Conservation (phyloP, 2,888 invertebrate genomes). For the Papilio gigon region DNA sequence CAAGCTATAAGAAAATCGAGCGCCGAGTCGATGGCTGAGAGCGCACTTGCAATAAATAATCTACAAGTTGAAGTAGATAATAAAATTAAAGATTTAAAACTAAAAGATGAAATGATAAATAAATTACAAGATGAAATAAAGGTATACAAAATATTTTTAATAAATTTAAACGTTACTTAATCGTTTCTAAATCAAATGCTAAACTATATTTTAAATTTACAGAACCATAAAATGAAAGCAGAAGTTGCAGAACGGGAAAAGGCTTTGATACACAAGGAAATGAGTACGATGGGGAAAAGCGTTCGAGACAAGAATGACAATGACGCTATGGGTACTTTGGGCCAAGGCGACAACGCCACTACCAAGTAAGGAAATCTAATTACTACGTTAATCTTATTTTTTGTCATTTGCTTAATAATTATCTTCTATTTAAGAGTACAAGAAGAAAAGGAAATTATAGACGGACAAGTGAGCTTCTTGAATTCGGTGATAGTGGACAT, state of each 20-base stretch:
- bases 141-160: constrained; percentile 52
- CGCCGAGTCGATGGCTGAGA: constrained; percentile 64
- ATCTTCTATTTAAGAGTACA: constrained; percentile 53
- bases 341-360: constrained; percentile 63
- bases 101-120: constrained; percentile 66
- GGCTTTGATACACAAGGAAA: constrained; percentile 66
- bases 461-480: constrained; percentile 92
- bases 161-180: not conserved
- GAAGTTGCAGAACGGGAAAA: constrained; percentile 74
- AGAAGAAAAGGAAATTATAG: constrained; percentile 85
- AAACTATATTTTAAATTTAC: constrained; percentile 47
- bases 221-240: constrained; percentile 69
- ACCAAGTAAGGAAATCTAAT: constrained; percentile 60
- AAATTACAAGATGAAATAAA: constrained; percentile 73
- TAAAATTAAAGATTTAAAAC: constrained; percentile 69
- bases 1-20: constrained; percentile 68
- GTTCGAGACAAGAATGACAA: constrained; percentile 74
- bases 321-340: constrained; percentile 62
- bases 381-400: not conserved
- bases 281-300: constrained; percentile 57
- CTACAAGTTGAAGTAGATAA: constrained; percentile 68
- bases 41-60: constrained; percentile 66
- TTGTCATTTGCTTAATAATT: not conserved
- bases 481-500: constrained; percentile 98
- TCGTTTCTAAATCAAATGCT: not conserved